phyloP scores from a whole-genome alignment of 1,140 invertebrate species.

The Calycopis cecrops region DNA sequence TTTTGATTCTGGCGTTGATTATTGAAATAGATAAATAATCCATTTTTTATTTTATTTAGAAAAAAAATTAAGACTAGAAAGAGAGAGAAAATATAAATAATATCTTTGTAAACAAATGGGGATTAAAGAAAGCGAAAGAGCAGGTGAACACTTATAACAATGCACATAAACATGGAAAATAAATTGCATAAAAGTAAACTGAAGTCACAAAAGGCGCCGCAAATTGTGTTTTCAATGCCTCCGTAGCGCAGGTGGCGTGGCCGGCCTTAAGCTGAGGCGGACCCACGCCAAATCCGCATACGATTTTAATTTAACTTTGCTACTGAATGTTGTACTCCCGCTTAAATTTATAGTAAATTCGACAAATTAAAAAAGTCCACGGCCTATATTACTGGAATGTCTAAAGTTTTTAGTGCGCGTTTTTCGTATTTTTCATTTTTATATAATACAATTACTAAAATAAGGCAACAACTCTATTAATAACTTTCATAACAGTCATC shows the following conservation, averaged over 20 bases:
- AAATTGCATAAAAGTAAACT: conserved; percentile 63
- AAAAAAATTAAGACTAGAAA: too few species aligned
- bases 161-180: conserved; percentile 40
- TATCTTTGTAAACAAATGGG: conserved; percentile 4
- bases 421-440: too few species aligned
- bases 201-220: conserved; percentile 50
- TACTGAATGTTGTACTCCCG: conserved; percentile 55
- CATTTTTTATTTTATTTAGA: background rate
- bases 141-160: conserved; percentile 29
- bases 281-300: conserved; percentile 54
- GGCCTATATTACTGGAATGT: too few species aligned
- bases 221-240: conserved; percentile 61
- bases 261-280: conserved; percentile 49
- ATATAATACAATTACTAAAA: too few species aligned
- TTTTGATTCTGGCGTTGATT: too few species aligned
- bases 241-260: conserved; percentile 51
- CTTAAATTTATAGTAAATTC: conserved; percentile 51
- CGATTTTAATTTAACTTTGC: conserved; percentile 72
- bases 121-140: conserved; percentile 16
- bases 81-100: conserved; percentile 13
- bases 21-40: too few species aligned
- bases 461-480: too few species aligned
- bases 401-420: too few species aligned
- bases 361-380: conserved; percentile 24
- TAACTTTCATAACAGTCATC: too few species aligned